Conservation (phyloP, 2,888 invertebrate genomes). For the Mythimna loreyi region DNA sequence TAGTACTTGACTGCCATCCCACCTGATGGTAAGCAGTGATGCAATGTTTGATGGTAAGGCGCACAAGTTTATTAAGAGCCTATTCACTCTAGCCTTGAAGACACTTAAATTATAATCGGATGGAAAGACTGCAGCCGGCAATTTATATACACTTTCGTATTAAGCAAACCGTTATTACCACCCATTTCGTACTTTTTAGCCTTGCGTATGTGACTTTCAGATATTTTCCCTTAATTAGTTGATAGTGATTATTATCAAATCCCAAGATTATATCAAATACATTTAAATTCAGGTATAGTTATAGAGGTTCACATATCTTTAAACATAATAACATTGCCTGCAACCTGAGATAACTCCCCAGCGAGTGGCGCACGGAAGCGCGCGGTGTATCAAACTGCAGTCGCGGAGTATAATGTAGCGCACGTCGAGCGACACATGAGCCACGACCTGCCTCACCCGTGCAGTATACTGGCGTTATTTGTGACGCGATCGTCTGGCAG, state of each 20-base stretch:
- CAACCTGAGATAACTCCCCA: neutral
- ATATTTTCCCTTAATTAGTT: too few species aligned
- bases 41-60: too few species aligned
- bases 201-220: too few species aligned
- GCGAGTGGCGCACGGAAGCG: constrained; percentile 15
- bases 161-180: neutral
- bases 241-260: too few species aligned
- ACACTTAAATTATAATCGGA: too few species aligned
- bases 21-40: too few species aligned
- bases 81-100: too few species aligned
- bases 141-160: neutral
- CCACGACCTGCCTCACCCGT: neutral
- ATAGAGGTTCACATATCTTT: neutral
- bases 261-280: neutral
- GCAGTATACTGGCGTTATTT: neutral
- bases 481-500: neutral
- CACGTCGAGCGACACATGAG: neutral
- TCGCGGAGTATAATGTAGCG: neutral
- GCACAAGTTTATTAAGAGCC: too few species aligned
- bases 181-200: neutral
- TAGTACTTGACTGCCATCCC: too few species aligned
- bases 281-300: neutral
- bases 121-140: too few species aligned
- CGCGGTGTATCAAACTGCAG: constrained; percentile 2
- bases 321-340: neutral